Conservation (phyloP, 2,113 vertebrate species). For the Diglossa brunneiventris region DNA sequence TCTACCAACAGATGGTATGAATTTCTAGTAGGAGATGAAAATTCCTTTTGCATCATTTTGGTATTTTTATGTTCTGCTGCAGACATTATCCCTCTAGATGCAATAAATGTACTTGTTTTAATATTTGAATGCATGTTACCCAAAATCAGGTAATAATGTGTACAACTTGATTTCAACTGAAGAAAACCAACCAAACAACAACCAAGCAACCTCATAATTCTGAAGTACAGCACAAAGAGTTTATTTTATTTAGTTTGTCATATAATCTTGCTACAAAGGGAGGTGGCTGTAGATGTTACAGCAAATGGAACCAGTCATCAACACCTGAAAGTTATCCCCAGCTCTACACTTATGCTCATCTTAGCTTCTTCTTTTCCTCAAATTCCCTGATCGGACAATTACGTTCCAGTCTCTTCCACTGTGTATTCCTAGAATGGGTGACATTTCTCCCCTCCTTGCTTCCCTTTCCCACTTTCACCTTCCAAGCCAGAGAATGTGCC, state of each 20-base stretch:
- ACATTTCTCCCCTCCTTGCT: background rate
- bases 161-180: background rate
- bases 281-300: background rate
- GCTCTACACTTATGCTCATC: background rate
- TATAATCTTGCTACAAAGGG: background rate
- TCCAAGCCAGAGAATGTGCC: background rate
- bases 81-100: background rate
- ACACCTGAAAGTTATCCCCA: background rate
- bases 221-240: background rate
- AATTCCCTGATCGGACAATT: background rate
- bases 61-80: background rate
- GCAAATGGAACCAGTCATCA: background rate
- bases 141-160: background rate
- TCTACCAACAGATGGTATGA: constrained; percentile 12
- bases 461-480: background rate
- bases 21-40: background rate
- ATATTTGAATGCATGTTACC: background rate
- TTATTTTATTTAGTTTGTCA: background rate
- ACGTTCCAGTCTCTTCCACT: background rate
- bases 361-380: background rate
- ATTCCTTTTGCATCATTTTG: background rate
- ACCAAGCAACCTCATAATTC: background rate
- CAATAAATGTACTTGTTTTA: background rate
- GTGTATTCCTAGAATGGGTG: background rate
- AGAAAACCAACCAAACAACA: background rate